A percentile compares a stretch with the other conserved stretches of the same genome.
Conservation (phyloP, 2,888 invertebrate genomes). For the Callyntrura sp. region DNA sequence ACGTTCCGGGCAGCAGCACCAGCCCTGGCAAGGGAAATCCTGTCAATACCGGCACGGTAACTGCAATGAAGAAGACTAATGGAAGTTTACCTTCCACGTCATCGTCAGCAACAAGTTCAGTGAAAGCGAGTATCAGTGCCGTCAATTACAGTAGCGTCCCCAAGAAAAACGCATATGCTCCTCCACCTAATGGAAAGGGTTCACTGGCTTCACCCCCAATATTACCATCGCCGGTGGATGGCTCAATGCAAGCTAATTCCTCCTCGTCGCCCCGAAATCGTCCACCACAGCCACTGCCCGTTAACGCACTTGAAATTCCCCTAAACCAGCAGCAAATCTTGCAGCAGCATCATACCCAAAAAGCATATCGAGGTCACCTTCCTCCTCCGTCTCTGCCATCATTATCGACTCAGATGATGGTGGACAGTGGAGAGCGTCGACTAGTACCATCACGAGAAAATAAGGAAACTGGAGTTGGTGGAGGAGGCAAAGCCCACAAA, state of each 20-base stretch:
- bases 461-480: conserved; percentile 16
- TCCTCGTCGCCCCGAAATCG: not conserved
- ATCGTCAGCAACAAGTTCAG: conserved; percentile 70
- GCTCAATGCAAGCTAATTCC: not conserved
- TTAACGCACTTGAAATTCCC: conserved; percentile 33
- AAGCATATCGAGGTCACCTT: conserved; percentile 59
- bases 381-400: not conserved
- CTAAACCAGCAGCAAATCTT: conserved; percentile 32
- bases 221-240: not conserved
- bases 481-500: conserved; percentile 54
- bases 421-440: not conserved
- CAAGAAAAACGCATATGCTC: not conserved
- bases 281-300: conserved; percentile 1
- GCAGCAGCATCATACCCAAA: conserved; percentile 22
- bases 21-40: conserved; percentile 44
- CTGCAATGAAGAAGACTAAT: conserved; percentile 48
- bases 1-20: conserved; percentile 40
- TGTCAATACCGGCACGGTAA: conserved; percentile 29
- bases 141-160: conserved; percentile 73
- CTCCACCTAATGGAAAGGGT: not conserved
- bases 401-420: conserved; percentile 5
- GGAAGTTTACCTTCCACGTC: conserved; percentile 17
- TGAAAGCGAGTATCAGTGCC: conserved; percentile 70
- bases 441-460: not conserved
- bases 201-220: conserved; percentile 1